Base-by-base conservation (phyloP, 2,113 vertebrate species). In the Loxodonta africana region DNA sequence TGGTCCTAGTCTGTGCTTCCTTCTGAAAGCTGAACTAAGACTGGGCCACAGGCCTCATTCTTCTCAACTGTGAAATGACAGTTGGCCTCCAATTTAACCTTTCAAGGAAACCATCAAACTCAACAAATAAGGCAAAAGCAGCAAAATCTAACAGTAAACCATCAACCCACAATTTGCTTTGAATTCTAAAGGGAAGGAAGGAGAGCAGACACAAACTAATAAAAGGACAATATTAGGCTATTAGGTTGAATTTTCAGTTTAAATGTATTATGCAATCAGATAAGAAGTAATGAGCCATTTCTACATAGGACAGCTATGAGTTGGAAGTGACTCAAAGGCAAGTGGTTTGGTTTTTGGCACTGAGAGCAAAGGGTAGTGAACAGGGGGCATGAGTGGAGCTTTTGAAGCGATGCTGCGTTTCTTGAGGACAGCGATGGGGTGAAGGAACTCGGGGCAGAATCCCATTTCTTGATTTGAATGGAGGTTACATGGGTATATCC, bases 381-480 rank as follows among this genome's bases (percentile, higher is more conserved):
- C 20, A 11, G 46, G 6, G 67, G 33, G 23, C 37, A 1, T 0
- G 3, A 18, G 28, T 0, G 71, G 21, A 1, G 51, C 2, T 1
- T 3, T 6, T 2, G 18, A 15, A n/a, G 28, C 4, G 3, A 5
- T 0, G 11, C 5, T 7, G 26, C 11, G 14, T 12, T 20, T 44
- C 74, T 12, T 0, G 8, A 9, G 25, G 17, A 63, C 37, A 37
- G 37, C 37, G 37, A 37, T 37, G 37, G 37, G 37, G 37, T 37
- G 37, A 37, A 37, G 37, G 37, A 37, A 37, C 37, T 37, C 37
- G 46, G 14, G 53, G 11, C 48, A 28, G 3, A 0, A 0, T 2
- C 18, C n/a, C 60, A 33, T 15, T 11, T 46, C 63, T 15, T 20
- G 30, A 15, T 6, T 33, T 37, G 65, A 28, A 77, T 1, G 21